Percentiles rank a stretch among this genome's conserved stretches.
These are phyloP conservation scores for Phaenicophaeus curvirostris DNA, from an alignment of 2,797 vertebrate genomes.

Conservation along the genomic window DNA sequence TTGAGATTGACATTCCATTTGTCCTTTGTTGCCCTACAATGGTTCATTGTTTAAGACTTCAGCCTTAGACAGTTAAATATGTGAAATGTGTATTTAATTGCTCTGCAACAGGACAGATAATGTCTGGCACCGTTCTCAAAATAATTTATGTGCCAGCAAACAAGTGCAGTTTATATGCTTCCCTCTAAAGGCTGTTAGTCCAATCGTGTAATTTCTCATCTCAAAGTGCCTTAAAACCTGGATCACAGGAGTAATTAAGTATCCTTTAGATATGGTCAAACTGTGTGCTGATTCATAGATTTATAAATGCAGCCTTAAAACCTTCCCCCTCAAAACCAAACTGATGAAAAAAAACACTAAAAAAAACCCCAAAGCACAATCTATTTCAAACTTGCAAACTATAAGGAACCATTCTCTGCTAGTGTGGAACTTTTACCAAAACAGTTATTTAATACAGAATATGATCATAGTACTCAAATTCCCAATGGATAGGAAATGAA, in stretches of 20 bases:
- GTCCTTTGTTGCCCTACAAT: conserved; percentile 46
- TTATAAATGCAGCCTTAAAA: background rate
- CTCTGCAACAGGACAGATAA: conserved; percentile 8
- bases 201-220: background rate
- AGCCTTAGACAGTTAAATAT: conserved; percentile 59
- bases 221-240: background rate
- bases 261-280: background rate
- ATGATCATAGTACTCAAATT: background rate
- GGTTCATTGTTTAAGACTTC: conserved; percentile 36
- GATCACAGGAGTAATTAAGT: background rate
- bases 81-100: conserved; percentile 64
- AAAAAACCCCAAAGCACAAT: background rate
- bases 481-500: background rate
- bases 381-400: background rate
- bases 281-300: background rate
- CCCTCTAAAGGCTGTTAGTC: background rate
- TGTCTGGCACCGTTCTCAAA: conserved; percentile 25
- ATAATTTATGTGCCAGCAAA: conserved; percentile 55
- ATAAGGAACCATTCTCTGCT: background rate
- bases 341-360: background rate
- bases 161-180: conserved; percentile 57
- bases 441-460: background rate
- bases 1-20: conserved; percentile 9
- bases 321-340: background rate
- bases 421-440: background rate